phyloP scores from a whole-genome alignment of 2,888 invertebrate genomes.

The Lagria hirta region DNA sequence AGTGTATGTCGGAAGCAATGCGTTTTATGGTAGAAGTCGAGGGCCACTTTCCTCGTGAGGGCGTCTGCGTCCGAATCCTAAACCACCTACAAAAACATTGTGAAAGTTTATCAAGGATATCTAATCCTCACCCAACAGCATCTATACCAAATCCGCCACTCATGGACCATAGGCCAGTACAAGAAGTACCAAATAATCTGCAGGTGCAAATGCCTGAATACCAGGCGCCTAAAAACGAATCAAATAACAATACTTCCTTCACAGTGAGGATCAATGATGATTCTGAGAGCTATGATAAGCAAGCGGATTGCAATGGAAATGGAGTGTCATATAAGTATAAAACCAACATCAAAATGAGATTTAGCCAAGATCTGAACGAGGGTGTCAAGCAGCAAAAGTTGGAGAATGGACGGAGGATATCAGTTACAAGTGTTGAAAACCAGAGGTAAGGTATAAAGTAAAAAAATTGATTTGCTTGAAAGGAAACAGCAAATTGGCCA shows the following conservation, averaged over 20 bases:
- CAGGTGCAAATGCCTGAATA: constrained; percentile 28
- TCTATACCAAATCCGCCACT: constrained; percentile 4
- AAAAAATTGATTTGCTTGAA: too few species aligned
- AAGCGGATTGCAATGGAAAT: constrained; percentile 34
- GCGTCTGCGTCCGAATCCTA: constrained; percentile 77
- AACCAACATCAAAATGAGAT: constrained; percentile 89
- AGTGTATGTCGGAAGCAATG: constrained; percentile 87
- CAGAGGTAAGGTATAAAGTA: constrained; percentile 52
- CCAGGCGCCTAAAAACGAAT: constrained; percentile 33
- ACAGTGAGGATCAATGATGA: constrained; percentile 21
- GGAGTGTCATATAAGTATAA: constrained; percentile 85
- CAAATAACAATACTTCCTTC: constrained; percentile 45
- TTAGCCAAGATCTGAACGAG: constrained; percentile 56
- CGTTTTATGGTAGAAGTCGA: constrained; percentile 86
- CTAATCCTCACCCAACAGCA: constrained; percentile 34
- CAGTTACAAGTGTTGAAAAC: constrained; percentile 54
- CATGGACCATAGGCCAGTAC: constrained; percentile 5
- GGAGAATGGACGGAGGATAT: constrained; percentile 40
- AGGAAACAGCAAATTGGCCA: too few species aligned
- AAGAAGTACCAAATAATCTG: constrained; percentile 29
- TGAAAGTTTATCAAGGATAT: constrained; percentile 59
- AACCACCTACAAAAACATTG: constrained; percentile 83
- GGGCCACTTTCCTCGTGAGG: constrained; percentile 77
- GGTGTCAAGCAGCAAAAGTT: constrained; percentile 40
- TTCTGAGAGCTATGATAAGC: constrained; percentile 23